Percentiles rank a stretch among this genome's conserved stretches.
Conservation (phyloP, 2,888 invertebrate genomes). For the Cryptophagus acutangulus region DNA sequence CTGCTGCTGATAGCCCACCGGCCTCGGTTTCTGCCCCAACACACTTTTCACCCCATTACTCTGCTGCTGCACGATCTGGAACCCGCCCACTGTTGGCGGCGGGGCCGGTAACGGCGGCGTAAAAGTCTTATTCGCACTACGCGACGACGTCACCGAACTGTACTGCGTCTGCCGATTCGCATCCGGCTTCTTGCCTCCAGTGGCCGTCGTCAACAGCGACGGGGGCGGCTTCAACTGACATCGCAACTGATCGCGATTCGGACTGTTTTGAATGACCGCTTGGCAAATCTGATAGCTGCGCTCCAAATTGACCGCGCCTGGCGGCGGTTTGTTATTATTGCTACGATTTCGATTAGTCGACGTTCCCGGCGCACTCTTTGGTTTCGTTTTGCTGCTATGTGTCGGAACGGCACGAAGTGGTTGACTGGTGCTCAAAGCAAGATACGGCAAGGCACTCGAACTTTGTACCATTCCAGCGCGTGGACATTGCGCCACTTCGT, state of each 20-base stretch:
- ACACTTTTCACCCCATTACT: conserved; percentile 47
- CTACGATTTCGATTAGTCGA: conserved; percentile 18
- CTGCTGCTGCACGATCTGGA: conserved; percentile 38
- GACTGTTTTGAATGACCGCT: conserved; percentile 90
- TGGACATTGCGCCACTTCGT: conserved; percentile 29
- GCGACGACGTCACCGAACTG: conserved; percentile 45
- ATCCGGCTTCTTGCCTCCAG: conserved; percentile 38
- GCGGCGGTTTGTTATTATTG: conserved; percentile 69
- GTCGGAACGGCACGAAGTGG: conserved; percentile 50
- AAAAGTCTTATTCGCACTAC: conserved; percentile 43
- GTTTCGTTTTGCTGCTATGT: conserved; percentile 45
- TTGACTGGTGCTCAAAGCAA: conserved; percentile 51
- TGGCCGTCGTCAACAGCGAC: conserved; percentile 54
- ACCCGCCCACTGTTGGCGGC: conserved; percentile 39
- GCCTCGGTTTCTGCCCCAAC: conserved; percentile 40
- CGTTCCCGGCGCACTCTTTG: conserved; percentile 32
- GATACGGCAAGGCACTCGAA: conserved; percentile 50
- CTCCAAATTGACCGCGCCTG: conserved; percentile 87
- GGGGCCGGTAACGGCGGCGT: conserved; percentile 47
- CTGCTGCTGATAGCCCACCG: conserved; percentile 52
- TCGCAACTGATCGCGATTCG: conserved; percentile 80
- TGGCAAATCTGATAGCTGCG: conserved; percentile 93
- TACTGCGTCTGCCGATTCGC: conserved; percentile 45
- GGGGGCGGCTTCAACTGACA: conserved; percentile 84
- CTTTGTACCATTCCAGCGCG: conserved; percentile 45